Percentiles rank a stretch among this genome's conserved stretches.
These are phyloP conservation scores for Phalacrocorax brasilianus DNA, from an alignment of 2,113 vertebrate genomes.

Conservation along the genomic window DNA sequence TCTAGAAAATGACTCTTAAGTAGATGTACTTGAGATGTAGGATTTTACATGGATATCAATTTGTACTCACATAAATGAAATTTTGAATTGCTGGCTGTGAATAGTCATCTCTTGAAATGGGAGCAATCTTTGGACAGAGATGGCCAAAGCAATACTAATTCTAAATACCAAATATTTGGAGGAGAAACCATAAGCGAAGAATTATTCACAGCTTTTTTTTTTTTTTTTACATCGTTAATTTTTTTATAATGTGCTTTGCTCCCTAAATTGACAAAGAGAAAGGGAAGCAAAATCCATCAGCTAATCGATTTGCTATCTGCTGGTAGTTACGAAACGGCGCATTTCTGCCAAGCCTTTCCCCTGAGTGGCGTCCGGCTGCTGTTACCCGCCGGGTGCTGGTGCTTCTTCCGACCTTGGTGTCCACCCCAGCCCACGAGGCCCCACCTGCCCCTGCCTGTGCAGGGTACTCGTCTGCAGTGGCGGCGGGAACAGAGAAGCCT, in stretches of 20 bases:
- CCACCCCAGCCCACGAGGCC: not conserved
- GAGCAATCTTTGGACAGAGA: not conserved
- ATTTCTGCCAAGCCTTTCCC: not conserved
- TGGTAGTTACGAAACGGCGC: not conserved
- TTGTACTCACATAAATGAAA: conserved; percentile 27
- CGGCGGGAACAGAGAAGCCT: accelerated
- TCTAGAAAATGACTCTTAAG: not conserved
- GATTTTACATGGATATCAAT: conserved; percentile 7
- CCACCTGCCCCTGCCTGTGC: not conserved
- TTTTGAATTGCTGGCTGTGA: not conserved
- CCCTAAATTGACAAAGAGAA: not conserved
- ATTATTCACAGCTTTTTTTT: not conserved
- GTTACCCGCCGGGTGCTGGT: accelerated
- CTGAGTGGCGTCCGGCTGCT: accelerated
- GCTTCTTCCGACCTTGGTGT: not conserved
- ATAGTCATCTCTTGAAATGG: conserved; percentile 3
- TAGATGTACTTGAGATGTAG: not conserved
- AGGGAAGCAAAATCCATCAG: not conserved
- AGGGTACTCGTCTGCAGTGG: not conserved
- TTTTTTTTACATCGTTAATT: not conserved
- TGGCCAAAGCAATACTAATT: not conserved
- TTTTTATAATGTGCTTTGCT: not conserved
- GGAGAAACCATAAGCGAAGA: not conserved
- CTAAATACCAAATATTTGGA: not conserved
- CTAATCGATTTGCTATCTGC: not conserved